Evolutionary conservation across 2,888 invertebrate genomes (phyloP).

Genomic region (Cetonia aurata): DNA sequence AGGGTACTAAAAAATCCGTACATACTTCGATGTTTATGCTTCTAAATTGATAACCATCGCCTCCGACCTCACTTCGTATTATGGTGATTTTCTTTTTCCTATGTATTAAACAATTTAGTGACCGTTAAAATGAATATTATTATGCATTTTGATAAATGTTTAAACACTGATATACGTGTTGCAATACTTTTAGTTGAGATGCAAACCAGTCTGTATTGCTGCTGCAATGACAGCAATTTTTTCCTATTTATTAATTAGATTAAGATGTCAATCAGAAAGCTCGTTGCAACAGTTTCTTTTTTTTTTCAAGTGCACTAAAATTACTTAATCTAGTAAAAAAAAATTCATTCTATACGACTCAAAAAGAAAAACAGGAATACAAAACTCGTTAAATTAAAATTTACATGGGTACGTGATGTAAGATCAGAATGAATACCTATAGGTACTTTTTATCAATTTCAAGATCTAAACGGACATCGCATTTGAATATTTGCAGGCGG

Average conservation of each 20-base stretch:
- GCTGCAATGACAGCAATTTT: too few relatives aligned
- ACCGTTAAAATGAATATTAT: background rate
- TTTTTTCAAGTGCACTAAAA: background rate
- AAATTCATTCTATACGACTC: background rate
- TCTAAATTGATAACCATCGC: background rate
- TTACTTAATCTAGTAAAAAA: background rate
- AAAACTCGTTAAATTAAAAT: background rate
- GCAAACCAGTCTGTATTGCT: too few relatives aligned
- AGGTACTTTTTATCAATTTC: background rate
- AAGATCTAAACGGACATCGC: slow-evolving; percentile 2
- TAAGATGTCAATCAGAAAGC: too few relatives aligned
- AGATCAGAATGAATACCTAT: background rate
- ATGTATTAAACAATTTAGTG: slow-evolving; percentile 29
- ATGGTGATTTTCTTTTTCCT: slow-evolving; percentile 19
- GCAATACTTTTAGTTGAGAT: too few relatives aligned
- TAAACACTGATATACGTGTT: too few relatives aligned
- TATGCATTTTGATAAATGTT: too few relatives aligned
- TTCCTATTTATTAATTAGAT: too few relatives aligned
- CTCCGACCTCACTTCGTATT: background rate
- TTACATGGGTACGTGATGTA: background rate
- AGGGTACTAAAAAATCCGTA: background rate
- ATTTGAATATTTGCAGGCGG: background rate
- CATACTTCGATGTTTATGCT: too few relatives aligned
- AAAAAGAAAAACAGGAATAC: background rate
- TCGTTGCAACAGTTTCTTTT: background rate